phyloP scores from a whole-genome alignment of 2,888 invertebrate genomes.

The Drosophila antonietae region DNA sequence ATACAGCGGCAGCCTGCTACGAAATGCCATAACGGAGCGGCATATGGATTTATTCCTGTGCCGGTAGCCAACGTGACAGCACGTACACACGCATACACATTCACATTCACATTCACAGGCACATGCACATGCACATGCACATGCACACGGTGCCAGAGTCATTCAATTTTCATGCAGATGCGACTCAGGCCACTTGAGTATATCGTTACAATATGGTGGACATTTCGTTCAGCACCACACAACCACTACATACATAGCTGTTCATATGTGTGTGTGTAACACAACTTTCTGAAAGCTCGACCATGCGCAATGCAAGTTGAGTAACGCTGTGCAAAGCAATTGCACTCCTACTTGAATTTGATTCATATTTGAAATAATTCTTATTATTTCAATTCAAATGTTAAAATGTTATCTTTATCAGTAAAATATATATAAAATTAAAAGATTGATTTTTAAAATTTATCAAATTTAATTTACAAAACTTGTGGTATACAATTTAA shows the following conservation, averaged over 20 bases:
- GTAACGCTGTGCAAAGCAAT: background rate
- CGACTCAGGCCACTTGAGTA: conserved; percentile 14
- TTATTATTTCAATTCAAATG: background rate
- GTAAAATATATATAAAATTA: too few species aligned
- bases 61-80: conserved; percentile 37
- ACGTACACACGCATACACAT: conserved; percentile 3
- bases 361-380: background rate
- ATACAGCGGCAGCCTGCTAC: conserved; percentile 3
- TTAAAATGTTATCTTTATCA: too few species aligned
- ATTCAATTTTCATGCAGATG: conserved; percentile 28
- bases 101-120: background rate
- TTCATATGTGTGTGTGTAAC: background rate
- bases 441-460: too few species aligned
- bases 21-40: conserved; percentile 19
- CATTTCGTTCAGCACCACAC: conserved; percentile 6
- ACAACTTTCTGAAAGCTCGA: conserved; percentile 34
- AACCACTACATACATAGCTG: background rate
- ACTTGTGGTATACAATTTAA: too few species aligned
- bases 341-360: background rate
- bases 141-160: background rate
- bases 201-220: conserved; percentile 22
- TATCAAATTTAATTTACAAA: too few species aligned
- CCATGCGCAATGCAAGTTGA: conserved; percentile 56
- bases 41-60: conserved; percentile 47
- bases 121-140: background rate